Conservation (phyloP, 2,113 vertebrate species). For the Taxidea taxus region DNA sequence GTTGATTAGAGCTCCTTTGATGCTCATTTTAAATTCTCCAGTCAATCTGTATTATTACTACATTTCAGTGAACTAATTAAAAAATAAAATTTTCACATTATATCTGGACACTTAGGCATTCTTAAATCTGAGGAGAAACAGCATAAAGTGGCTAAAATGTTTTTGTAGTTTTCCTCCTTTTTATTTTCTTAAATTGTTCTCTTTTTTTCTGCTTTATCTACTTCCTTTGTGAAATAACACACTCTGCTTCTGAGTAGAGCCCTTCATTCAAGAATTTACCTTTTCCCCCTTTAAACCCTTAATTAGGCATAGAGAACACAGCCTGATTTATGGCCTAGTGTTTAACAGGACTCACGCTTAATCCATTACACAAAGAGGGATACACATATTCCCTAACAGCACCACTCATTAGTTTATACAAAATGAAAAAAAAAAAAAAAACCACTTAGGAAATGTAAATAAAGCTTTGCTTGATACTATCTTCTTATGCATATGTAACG, state of each 20-base stretch:
- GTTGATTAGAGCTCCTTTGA: not conserved
- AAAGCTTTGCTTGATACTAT: slow-evolving; percentile 67
- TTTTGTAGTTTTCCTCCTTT: slow-evolving; percentile 15
- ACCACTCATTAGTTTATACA: slow-evolving; percentile 74
- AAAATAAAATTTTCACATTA: not conserved
- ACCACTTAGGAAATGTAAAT: slow-evolving; percentile 78
- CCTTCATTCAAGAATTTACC: slow-evolving; percentile 73
- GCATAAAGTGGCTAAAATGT: slow-evolving; percentile 4
- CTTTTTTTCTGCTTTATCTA: slow-evolving; percentile 57
- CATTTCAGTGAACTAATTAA: not conserved
- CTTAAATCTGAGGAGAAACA: not conserved
- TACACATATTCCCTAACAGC: slow-evolving; percentile 66
- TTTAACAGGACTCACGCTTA: slow-evolving; percentile 74
- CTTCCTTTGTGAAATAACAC: slow-evolving; percentile 64
- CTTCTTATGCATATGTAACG: slow-evolving; percentile 64
- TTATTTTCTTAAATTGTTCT: slow-evolving; percentile 46
- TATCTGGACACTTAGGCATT: not conserved
- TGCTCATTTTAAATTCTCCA: not conserved
- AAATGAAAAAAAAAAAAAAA: slow-evolving; percentile 4
- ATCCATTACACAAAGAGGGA: slow-evolving; percentile 75
- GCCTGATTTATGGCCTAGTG: slow-evolving; percentile 72
- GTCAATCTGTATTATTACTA: not conserved
- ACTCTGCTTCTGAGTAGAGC: slow-evolving; percentile 58
- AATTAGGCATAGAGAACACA: slow-evolving; percentile 68
- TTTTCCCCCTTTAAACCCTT: slow-evolving; percentile 68